Percentiles rank a stretch among this genome's conserved stretches.
Conservation (phyloP, 2,888 invertebrate species). For the Hemaris fuciformis region DNA sequence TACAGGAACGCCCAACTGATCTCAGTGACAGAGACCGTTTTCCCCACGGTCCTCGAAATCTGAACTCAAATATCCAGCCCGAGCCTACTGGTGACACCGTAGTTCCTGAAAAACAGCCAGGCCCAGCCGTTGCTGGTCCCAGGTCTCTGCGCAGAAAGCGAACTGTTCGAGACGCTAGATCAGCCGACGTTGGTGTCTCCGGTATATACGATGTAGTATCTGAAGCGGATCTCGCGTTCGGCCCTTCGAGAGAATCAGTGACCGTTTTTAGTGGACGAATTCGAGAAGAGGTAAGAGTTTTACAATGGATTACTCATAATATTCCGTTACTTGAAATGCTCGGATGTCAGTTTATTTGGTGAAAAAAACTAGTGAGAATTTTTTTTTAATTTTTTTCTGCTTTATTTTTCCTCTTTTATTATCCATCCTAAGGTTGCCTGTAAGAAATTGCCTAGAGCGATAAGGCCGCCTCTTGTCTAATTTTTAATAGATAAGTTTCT, state of each 20-base stretch:
- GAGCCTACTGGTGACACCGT: constrained; percentile 63
- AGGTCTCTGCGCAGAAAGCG: constrained; percentile 83
- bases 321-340: no score
- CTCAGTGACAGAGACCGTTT: constrained; percentile 85
- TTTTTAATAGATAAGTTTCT: no score
- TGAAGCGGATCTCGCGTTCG: constrained; percentile 94
- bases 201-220: constrained; percentile 95
- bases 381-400: no score
- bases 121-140: constrained; percentile 78
- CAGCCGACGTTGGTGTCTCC: constrained; percentile 94
- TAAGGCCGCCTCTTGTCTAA: no score
- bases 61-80: constrained; percentile 70
- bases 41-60: constrained; percentile 89
- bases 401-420: no score
- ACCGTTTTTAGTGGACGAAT: constrained; percentile 94
- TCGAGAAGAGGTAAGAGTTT: constrained; percentile 84
- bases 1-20: constrained; percentile 77
- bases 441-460: no score
- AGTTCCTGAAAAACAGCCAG: constrained; percentile 75
- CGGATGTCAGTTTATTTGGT: no score
- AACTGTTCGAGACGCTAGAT: constrained; percentile 87
- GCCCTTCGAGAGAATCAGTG: constrained; percentile 91
- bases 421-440: no score
- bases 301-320: no score
- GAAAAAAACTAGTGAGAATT: no score